phyloP scores from a whole-genome alignment of 1,140 invertebrate genomes.

The Macrosteles quadrilineatus region DNA sequence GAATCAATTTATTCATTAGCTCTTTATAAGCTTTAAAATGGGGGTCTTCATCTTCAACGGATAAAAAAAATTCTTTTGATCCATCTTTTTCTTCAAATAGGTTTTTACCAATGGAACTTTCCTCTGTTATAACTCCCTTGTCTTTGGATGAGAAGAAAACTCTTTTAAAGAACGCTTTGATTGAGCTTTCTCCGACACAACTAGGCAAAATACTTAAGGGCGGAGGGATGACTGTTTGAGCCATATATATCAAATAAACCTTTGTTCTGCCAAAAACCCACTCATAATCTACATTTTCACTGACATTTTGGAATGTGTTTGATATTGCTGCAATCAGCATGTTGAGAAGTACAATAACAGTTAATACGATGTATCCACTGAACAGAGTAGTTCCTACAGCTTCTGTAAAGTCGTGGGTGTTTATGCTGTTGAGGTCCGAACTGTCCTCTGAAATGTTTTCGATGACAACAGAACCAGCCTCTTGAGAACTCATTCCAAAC shows the following conservation, averaged over 20 bases:
- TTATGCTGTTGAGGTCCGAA: conserved; percentile 50
- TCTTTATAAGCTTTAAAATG: not conserved
- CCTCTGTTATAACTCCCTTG: not conserved
- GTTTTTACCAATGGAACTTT: not conserved
- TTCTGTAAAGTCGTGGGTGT: conserved; percentile 61
- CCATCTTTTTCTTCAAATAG: not conserved
- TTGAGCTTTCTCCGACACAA: conserved; percentile 21
- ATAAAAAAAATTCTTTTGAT: not conserved
- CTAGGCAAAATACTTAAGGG: conserved; percentile 60
- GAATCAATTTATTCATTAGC: not conserved
- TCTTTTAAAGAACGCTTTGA: not conserved
- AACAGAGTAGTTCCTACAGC: conserved; percentile 64
- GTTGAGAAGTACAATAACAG: conserved; percentile 73
- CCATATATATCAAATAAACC: conserved; percentile 59
- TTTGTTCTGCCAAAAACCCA: conserved; percentile 62
- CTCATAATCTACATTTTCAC: conserved; percentile 59
- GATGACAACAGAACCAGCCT: conserved; percentile 63
- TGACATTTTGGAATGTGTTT: conserved; percentile 68
- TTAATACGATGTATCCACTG: conserved; percentile 63
- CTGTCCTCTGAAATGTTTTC: conserved; percentile 57
- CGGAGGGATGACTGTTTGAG: conserved; percentile 57
- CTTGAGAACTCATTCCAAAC: conserved; percentile 68
- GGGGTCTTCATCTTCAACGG: too few relatives aligned
- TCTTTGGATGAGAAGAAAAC: not conserved
- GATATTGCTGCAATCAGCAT: conserved; percentile 79